Conservation (phyloP, 2,888 invertebrate genomes). For the Cecidostiba fungosa region DNA sequence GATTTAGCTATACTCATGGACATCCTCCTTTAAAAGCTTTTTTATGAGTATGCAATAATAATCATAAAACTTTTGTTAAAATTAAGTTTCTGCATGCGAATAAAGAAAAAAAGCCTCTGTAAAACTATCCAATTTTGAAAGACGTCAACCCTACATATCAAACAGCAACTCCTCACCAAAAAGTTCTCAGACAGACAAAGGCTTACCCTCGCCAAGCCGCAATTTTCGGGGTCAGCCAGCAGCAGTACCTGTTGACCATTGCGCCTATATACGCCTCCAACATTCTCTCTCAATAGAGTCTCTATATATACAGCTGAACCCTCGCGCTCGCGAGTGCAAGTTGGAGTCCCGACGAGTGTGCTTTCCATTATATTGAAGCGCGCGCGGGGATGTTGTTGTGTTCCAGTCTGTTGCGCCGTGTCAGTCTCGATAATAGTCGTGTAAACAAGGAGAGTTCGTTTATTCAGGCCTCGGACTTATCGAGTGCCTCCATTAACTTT, state of each 20-base stretch:
- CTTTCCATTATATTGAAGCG: slow-evolving; percentile 15
- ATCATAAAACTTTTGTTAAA: no score
- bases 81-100: no score
- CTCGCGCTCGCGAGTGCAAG: neutral
- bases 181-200: neutral
- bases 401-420: neutral
- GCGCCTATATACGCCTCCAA: neutral
- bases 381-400: neutral
- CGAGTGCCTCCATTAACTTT: slow-evolving; percentile 11
- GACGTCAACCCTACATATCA: no score
- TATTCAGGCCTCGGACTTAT: slow-evolving; percentile 19
- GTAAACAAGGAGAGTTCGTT: slow-evolving; percentile 37
- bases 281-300: neutral
- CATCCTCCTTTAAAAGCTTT: no score
- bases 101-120: no score
- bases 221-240: neutral
- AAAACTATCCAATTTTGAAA: no score
- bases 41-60: no score
- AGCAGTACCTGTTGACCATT: neutral
- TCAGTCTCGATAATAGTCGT: slow-evolving; percentile 12
- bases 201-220: neutral
- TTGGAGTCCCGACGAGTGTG: neutral
- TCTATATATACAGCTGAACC: neutral
- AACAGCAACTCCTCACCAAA: no score
- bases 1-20: no score